These are phyloP conservation scores for Gisinianus flammeolus DNA, from an alignment of 2,888 invertebrate genomes.

Conservation along the genomic window DNA sequence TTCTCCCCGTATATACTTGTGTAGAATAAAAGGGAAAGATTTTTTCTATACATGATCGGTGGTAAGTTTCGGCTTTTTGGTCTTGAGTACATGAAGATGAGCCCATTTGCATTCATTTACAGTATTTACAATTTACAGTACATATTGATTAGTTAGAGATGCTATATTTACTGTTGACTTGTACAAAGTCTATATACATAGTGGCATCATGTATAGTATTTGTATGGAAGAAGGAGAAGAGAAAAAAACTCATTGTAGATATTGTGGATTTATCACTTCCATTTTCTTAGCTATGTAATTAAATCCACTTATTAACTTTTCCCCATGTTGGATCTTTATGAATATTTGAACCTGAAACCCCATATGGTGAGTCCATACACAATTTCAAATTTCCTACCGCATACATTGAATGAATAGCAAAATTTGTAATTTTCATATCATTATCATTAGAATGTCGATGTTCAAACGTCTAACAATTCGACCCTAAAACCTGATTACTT, in stretches of 20 bases:
- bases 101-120: background rate
- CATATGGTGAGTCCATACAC: background rate
- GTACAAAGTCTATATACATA: background rate
- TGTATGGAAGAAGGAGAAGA: background rate
- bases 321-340: constrained; percentile 5
- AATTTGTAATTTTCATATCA: too few relatives aligned
- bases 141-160: background rate
- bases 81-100: background rate
- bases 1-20: too few relatives aligned
- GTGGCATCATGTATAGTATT: background rate
- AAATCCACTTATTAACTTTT: constrained; percentile 7
- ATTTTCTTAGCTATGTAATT: constrained; percentile 10
- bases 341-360: background rate
- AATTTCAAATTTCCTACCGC: constrained; percentile 3
- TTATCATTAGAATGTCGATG: background rate
- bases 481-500: background rate
- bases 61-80: too few relatives aligned
- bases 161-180: background rate
- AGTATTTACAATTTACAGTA: background rate
- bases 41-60: too few relatives aligned
- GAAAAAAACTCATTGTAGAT: background rate
- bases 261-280: constrained; percentile 10
- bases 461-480: background rate
- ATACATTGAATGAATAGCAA: background rate
- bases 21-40: too few relatives aligned